A percentile compares a stretch with the other conserved stretches of the same genome.
These are phyloP conservation scores for Formica exsecta DNA, from an alignment of 1,140 invertebrate genomes.

Conservation along the genomic window DNA sequence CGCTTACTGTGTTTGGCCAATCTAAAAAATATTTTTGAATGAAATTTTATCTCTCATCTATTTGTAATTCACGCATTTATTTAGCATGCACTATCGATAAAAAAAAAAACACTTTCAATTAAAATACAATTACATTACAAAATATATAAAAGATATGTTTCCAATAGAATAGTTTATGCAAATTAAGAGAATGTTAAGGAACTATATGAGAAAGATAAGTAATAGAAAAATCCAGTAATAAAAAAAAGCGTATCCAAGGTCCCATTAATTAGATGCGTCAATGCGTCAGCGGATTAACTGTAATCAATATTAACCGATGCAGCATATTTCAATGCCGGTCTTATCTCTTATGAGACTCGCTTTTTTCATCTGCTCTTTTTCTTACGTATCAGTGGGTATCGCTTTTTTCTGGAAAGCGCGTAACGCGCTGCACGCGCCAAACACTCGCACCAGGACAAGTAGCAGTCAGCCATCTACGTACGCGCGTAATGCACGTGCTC, in stretches of 20 bases:
- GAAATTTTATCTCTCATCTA: slow-evolving; percentile 8
- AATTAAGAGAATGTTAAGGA: background rate
- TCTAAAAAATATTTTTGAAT: slow-evolving; percentile 26
- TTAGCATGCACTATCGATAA: background rate
- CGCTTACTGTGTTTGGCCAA: background rate
- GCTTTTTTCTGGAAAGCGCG: slow-evolving; percentile 20
- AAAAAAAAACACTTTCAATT: slow-evolving; percentile 8
- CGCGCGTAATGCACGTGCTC: slow-evolving; percentile 47
- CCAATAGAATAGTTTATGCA: background rate
- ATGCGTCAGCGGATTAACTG: background rate
- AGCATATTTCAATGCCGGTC: background rate
- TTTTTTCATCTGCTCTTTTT: background rate
- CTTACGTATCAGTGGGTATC: background rate
- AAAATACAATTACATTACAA: background rate
- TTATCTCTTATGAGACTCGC: background rate
- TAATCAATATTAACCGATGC: background rate
- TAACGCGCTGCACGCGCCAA: slow-evolving; percentile 35
- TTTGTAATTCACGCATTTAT: background rate
- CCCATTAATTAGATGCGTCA: background rate
- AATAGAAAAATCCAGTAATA: background rate
- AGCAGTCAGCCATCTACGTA: background rate
- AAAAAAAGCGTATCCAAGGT: background rate
- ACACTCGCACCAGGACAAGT: slow-evolving; percentile 5
- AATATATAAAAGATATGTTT: background rate
- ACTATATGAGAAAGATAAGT: background rate